A percentile compares a stretch with the other conserved stretches of the same genome.
Evolutionary conservation across 2,113 vertebrate species (phyloP).

Genomic region (Paramisgurnus dabryanus): DNA sequence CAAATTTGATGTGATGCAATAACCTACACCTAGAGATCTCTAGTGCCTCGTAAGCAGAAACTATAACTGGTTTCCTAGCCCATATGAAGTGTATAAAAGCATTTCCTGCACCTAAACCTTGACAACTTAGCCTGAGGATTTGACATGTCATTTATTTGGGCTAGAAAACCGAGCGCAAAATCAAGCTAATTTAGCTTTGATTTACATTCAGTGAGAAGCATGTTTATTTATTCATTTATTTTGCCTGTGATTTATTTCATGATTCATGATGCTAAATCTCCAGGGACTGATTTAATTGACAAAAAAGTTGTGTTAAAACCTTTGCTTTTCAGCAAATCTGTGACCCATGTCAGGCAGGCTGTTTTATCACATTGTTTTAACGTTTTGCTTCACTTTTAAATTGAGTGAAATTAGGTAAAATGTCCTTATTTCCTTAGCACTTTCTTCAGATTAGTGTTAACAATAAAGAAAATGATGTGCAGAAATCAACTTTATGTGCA

Average conservation of each 20-base stretch:
- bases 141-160: not conserved
- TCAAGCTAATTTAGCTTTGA: constrained; percentile 11
- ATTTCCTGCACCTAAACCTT: constrained; percentile 1
- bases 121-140: constrained; percentile 10
- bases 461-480: constrained; percentile 56
- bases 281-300: not conserved
- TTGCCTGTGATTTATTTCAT: constrained; percentile 6
- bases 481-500: constrained; percentile 44
- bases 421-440: not conserved
- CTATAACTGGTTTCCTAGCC: not conserved
- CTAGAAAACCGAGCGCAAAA: not conserved
- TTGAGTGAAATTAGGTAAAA: not conserved
- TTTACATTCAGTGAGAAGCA: constrained; percentile 2
- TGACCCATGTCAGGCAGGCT: not conserved
- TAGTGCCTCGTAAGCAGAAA: constrained; percentile 4
- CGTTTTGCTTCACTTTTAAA: not conserved
- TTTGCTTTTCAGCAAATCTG: constrained; percentile 22
- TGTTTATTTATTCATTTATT: not conserved
- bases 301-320: constrained; percentile 38
- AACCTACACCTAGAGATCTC: constrained; percentile 16
- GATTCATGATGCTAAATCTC: constrained; percentile 3
- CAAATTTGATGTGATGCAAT: not conserved
- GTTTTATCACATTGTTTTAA: not conserved
- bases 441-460: constrained; percentile 37
- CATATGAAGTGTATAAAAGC: constrained; percentile 12